A percentile compares a stretch with the other conserved stretches of the same genome.
phyloP scores from a whole-genome alignment of 2,888 invertebrate species.

The Colletes collaris region DNA sequence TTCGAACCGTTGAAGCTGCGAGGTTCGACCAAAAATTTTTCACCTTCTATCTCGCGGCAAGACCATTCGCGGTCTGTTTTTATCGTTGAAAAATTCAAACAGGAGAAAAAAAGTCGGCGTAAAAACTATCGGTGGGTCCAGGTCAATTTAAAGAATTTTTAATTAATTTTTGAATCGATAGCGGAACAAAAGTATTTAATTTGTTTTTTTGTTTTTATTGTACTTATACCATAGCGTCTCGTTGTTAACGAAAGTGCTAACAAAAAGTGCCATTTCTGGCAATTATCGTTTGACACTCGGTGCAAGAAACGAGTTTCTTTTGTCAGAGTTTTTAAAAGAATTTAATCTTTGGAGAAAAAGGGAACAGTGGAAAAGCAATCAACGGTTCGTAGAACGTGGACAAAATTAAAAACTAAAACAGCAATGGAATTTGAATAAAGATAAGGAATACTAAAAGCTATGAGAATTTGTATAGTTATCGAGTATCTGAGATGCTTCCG shows the following conservation, averaged over 20 bases:
- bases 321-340: no score
- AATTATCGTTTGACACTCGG: no score
- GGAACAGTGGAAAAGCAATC: background rate
- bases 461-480: no score
- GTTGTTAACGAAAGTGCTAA: no score
- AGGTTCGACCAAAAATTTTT: conserved; percentile 6
- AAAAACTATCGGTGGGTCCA: background rate
- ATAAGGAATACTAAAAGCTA: no score
- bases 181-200: background rate
- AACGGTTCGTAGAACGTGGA: background rate
- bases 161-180: background rate
- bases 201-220: no score
- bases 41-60: conserved; percentile 9
- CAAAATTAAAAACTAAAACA: background rate
- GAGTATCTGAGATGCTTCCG: no score
- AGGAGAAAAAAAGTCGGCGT: no score
- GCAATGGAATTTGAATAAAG: no score
- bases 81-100: background rate
- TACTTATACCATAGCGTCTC: no score
- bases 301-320: no score
- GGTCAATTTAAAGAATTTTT: background rate
- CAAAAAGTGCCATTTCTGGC: no score
- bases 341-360: background rate
- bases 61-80: background rate
- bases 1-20: background rate